These are phyloP conservation scores for Vicugna pacos DNA, from an alignment of 2,113 vertebrate species.

Conservation along the genomic window DNA sequence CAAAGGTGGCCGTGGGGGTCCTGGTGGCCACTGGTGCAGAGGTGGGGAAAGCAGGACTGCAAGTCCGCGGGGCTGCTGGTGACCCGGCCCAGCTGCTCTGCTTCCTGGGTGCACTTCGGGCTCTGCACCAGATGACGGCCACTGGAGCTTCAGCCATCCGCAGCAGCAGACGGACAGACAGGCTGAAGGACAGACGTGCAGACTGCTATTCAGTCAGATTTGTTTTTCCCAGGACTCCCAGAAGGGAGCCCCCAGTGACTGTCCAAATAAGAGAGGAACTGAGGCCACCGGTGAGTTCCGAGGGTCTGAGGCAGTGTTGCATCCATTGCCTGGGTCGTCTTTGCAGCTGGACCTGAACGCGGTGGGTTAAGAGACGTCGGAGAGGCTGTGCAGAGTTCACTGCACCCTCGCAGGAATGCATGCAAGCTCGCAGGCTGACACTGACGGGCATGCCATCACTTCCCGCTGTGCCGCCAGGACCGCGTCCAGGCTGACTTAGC, in stretches of 20 bases:
- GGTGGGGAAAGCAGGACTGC: not conserved
- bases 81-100: not conserved
- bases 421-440: rapidly evolving
- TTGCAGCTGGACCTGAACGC: not conserved
- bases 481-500: not conserved
- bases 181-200: not conserved
- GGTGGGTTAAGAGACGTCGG: not conserved
- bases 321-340: not conserved
- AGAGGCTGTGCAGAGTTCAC: not conserved
- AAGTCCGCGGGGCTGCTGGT: not conserved
- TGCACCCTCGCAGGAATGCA: not conserved
- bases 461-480: not conserved
- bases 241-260: not conserved
- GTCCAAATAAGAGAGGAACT: not conserved
- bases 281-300: not conserved
- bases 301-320: not conserved
- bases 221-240: not conserved
- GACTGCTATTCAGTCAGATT: not conserved
- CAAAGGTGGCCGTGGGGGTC: not conserved
- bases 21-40: not conserved
- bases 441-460: not conserved
- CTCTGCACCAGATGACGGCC: not conserved
- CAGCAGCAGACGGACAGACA: not conserved
- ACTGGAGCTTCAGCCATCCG: not conserved
- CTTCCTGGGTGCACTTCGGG: not conserved